Evolutionary conservation across 2,888 invertebrate genomes (phyloP).

Genomic region (Heliconius ismenius): DNA sequence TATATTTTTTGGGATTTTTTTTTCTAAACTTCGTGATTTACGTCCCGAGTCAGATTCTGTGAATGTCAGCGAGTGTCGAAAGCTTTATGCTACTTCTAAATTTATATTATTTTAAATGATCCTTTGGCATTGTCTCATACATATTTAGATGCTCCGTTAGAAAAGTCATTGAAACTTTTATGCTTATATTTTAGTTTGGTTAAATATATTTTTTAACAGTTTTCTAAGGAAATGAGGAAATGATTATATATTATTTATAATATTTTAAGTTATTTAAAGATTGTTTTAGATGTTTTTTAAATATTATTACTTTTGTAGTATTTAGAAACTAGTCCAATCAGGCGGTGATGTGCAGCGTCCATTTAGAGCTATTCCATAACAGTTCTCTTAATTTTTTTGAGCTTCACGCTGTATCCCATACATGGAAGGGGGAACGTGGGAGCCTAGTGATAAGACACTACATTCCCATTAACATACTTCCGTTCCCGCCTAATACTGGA

Average conservation of each 20-base stretch:
- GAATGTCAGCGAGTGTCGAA: slow-evolving; percentile 73
- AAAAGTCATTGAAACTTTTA: slow-evolving; percentile 13
- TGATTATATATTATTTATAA: background rate
- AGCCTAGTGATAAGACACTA: too few relatives aligned
- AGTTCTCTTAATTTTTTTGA: too few relatives aligned
- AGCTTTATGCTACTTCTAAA: slow-evolving; percentile 71
- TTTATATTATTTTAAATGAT: slow-evolving; percentile 76
- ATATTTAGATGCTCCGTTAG: slow-evolving; percentile 31
- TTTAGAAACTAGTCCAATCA: too few relatives aligned
- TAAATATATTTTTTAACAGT: slow-evolving; percentile 1
- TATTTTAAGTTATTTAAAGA: background rate
- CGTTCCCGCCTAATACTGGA: too few relatives aligned
- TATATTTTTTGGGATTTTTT: slow-evolving; percentile 68
- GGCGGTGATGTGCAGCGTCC: too few relatives aligned
- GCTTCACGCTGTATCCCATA: too few relatives aligned
- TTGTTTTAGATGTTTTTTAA: too few relatives aligned
- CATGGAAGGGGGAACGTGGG: too few relatives aligned
- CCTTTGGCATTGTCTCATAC: slow-evolving; percentile 56
- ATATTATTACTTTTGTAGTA: too few relatives aligned
- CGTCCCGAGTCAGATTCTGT: slow-evolving; percentile 69
- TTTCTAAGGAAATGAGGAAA: background rate
- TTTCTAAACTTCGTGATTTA: slow-evolving; percentile 79
- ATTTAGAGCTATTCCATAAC: too few relatives aligned
- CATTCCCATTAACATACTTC: too few relatives aligned
- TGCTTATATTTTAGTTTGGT: background rate